phyloP scores from a whole-genome alignment of 2,113 vertebrate genomes.

The Carettochelys insculpta region DNA sequence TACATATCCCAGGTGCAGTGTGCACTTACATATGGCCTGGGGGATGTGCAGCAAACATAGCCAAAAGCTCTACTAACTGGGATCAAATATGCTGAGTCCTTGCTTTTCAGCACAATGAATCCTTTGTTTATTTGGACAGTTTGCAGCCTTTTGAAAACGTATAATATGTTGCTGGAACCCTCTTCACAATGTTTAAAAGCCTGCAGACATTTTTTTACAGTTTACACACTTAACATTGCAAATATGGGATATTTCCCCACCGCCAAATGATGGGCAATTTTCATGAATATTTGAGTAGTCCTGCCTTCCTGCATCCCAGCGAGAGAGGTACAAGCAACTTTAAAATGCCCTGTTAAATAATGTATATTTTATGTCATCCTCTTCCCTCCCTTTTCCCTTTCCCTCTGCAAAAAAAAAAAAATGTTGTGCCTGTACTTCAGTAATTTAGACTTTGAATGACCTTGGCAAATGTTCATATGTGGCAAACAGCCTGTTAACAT shows the following conservation, averaged over 20 bases:
- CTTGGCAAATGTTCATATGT: slow-evolving; percentile 41
- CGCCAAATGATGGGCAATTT: neutral
- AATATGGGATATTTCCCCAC: accelerated
- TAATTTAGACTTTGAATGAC: neutral
- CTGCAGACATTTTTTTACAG: neutral
- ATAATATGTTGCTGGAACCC: neutral
- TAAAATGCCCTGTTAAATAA: neutral
- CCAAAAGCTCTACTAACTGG: neutral
- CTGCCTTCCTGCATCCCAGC: neutral
- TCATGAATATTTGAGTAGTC: neutral
- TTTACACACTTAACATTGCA: neutral
- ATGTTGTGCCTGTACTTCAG: neutral
- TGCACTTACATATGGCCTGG: neutral
- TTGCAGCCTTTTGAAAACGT: neutral
- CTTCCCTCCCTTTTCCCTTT: neutral
- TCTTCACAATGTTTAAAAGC: neutral
- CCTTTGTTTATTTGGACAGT: neutral
- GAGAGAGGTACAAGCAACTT: neutral
- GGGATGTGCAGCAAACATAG: accelerated
- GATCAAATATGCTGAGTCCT: neutral
- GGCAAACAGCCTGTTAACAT: slow-evolving; percentile 13
- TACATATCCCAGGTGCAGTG: neutral
- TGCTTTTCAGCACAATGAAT: neutral
- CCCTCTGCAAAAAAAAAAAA: too few relatives aligned
- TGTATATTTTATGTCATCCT: neutral